These are phyloP conservation scores for Nilaparvata lugens DNA, from an alignment of 1,140 invertebrate species.

Conservation along the genomic window DNA sequence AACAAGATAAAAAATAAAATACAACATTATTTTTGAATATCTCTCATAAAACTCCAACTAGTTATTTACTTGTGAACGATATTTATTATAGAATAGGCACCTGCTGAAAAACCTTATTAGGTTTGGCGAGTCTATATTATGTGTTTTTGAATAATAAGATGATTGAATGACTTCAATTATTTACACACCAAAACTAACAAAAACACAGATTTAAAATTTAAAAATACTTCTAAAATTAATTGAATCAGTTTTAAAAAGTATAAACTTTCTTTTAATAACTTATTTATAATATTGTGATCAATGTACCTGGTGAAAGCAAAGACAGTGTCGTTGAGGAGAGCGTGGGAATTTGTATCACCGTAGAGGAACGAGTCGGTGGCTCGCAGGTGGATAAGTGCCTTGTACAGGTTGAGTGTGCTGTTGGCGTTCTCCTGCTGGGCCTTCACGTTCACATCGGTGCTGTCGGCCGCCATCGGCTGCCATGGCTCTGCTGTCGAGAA, in stretches of 20 bases:
- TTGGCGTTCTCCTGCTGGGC: constrained; percentile 18
- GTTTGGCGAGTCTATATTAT: too few relatives aligned
- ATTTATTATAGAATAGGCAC: too few relatives aligned
- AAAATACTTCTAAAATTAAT: too few relatives aligned
- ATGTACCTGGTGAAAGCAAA: constrained; percentile 52
- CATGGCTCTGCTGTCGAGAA: not conserved
- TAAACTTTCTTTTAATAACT: constrained; percentile 4
- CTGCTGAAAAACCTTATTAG: too few relatives aligned
- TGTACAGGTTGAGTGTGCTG: constrained; percentile 27
- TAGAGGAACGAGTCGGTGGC: constrained; percentile 43
- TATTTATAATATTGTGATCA: not conserved
- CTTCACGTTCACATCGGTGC: constrained; percentile 18
- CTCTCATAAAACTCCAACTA: too few relatives aligned
- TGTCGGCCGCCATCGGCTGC: not conserved
- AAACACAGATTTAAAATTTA: not conserved
- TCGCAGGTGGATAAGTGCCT: constrained; percentile 37
- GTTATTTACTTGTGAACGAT: too few relatives aligned
- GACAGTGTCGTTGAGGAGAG: constrained; percentile 41
- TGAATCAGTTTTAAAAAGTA: not conserved
- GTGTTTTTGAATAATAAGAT: not conserved
- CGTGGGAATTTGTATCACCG: constrained; percentile 39
- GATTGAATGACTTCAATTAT: not conserved
- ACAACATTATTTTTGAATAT: too few relatives aligned
- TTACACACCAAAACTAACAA: not conserved
- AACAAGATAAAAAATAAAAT: too few relatives aligned